Conservation (phyloP, 2,113 vertebrate species). For the Oryzias curvinotus region DNA sequence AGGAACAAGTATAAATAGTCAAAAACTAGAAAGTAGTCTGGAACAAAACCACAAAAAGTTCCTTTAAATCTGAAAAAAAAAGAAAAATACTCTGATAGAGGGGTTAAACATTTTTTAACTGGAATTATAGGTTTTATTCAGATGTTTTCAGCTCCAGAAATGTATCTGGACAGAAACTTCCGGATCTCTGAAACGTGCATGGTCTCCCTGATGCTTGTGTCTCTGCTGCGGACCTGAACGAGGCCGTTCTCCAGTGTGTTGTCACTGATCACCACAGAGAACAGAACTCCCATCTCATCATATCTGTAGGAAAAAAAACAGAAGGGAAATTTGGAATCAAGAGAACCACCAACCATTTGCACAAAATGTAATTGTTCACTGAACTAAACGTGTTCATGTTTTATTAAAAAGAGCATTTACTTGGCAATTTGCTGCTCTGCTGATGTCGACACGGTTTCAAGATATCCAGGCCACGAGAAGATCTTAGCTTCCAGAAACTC, state of each 20-base stretch:
- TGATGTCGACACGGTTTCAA: slow-evolving; percentile 80
- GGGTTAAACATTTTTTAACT: too few species aligned
- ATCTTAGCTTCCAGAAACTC: slow-evolving; percentile 85
- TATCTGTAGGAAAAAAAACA: slow-evolving; percentile 76
- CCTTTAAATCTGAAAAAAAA: too few species aligned
- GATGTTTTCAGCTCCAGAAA: slow-evolving; percentile 76
- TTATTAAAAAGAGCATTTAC: slow-evolving; percentile 65
- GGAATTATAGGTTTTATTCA: slow-evolving; percentile 32
- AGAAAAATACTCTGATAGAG: too few species aligned
- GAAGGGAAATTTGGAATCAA: too few species aligned
- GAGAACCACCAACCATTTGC: too few species aligned
- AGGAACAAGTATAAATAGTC: too few species aligned
- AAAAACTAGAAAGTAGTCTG: too few species aligned
- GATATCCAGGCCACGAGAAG: slow-evolving; percentile 91
- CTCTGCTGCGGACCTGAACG: slow-evolving; percentile 87
- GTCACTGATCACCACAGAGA: slow-evolving; percentile 84
- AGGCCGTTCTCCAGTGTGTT: slow-evolving; percentile 89
- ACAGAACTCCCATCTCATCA: slow-evolving; percentile 95
- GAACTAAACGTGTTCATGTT: too few species aligned
- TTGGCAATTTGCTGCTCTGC: slow-evolving; percentile 86
- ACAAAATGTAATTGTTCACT: too few species aligned
- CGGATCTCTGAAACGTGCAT: slow-evolving; percentile 92
- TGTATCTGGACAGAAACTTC: slow-evolving; percentile 84
- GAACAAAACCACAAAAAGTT: too few species aligned
- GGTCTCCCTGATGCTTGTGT: slow-evolving; percentile 91